Evolutionary conservation across 2,113 vertebrate species (phyloP).

Genomic region (Campylorhamphus procurvoides): DNA sequence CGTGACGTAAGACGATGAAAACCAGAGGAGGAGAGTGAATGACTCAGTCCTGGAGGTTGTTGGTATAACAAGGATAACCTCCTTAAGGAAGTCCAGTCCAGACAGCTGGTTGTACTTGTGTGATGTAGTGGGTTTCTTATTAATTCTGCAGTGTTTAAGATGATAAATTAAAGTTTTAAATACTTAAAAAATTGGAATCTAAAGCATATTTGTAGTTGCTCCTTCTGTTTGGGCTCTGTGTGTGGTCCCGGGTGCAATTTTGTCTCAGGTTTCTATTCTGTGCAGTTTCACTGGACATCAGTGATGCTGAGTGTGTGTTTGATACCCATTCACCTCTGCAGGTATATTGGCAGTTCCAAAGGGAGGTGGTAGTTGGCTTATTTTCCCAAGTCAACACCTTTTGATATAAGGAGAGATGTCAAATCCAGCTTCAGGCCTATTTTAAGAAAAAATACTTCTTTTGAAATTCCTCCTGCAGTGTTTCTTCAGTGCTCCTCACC

Average conservation of each 20-base stretch:
- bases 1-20: not conserved
- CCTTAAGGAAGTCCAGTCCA: not conserved
- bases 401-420: not conserved
- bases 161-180: not conserved
- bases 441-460: not conserved
- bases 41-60: not conserved
- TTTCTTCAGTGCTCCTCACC: not conserved
- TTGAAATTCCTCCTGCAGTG: not conserved
- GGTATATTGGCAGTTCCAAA: not conserved
- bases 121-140: not conserved
- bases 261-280: not conserved
- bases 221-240: not conserved
- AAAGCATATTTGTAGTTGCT: not conserved
- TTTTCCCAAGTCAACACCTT: not conserved
- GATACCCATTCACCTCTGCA: not conserved
- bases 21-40: not conserved
- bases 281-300: not conserved
- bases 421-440: not conserved
- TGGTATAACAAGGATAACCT: not conserved
- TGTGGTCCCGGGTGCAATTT: not conserved
- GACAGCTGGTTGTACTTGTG: not conserved
- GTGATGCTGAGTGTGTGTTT: fast-evolving
- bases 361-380: not conserved
- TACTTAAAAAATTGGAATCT: not conserved
- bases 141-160: not conserved